These are phyloP conservation scores for Rutilus rutilus DNA, from an alignment of 2,113 vertebrate species.

Conservation along the genomic window DNA sequence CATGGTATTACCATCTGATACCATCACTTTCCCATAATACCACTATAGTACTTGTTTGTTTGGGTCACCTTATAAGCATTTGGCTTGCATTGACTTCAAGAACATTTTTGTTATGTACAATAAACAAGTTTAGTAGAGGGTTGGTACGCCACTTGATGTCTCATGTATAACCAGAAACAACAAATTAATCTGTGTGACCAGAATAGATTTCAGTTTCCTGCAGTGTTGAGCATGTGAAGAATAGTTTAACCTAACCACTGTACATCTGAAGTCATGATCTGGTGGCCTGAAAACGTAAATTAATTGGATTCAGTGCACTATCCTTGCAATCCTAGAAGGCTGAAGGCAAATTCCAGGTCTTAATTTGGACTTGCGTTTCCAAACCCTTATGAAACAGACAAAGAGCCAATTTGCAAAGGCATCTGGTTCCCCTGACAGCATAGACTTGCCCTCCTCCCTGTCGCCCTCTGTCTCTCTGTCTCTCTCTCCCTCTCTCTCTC, in stretches of 20 bases:
- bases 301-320: constrained; percentile 73
- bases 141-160: neutral
- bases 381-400: constrained; percentile 72
- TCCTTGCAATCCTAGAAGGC: constrained; percentile 72
- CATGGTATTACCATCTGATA: neutral
- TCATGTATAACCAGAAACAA: constrained; percentile 23
- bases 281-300: constrained; percentile 60
- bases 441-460: constrained; percentile 58
- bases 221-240: constrained; percentile 70
- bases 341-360: constrained; percentile 67
- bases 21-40: neutral
- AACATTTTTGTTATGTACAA: neutral
- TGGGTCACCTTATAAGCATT: neutral
- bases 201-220: constrained; percentile 28
- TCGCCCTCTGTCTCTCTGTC: constrained; percentile 47
- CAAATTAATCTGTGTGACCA: constrained; percentile 8
- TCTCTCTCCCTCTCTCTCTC: constrained; percentile 52
- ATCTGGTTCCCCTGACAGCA: constrained; percentile 75
- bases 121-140: neutral
- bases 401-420: constrained; percentile 76
- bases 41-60: neutral
- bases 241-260: constrained; percentile 59
- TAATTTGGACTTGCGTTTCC: constrained; percentile 68
- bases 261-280: constrained; percentile 61
- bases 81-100: neutral